These are phyloP conservation scores for Trochalopteron elliotii DNA, from an alignment of 2,113 vertebrate genomes.

Conservation along the genomic window DNA sequence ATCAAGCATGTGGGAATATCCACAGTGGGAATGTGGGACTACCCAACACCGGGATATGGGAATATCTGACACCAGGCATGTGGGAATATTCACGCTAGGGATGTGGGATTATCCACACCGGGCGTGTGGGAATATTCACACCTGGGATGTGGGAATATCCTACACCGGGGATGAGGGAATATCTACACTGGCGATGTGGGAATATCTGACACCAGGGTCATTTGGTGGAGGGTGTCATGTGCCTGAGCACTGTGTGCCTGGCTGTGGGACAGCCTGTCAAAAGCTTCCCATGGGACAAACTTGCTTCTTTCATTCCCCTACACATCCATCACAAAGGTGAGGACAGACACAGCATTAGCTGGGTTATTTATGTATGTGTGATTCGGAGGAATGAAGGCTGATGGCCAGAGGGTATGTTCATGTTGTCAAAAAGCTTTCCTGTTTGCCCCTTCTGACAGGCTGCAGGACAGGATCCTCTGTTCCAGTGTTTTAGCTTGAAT, in stretches of 20 bases:
- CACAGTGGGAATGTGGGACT: no score
- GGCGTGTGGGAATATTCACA: neutral
- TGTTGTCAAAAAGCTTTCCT: neutral
- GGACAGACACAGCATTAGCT: rapidly evolving
- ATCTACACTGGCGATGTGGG: no score
- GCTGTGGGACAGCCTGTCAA: neutral
- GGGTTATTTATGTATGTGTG: rapidly evolving
- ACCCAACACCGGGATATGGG: no score
- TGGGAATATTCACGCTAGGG: neutral
- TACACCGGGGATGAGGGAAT: no score
- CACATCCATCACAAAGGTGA: rapidly evolving
- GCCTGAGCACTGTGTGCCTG: rapidly evolving
- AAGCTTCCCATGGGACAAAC: neutral
- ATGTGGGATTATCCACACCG: no score
- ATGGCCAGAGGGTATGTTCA: rapidly evolving
- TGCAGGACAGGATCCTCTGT: neutral
- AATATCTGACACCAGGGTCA: no score
- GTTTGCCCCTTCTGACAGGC: neutral
- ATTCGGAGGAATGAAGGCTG: neutral
- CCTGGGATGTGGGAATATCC: no score
- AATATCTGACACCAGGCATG: no score
- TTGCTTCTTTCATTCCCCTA: rapidly evolving
- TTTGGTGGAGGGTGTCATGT: rapidly evolving
- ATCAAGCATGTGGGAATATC: no score
- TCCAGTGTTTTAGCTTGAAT: neutral